Conservation (phyloP, 1,140 invertebrate genomes). For the Brachionus sp. region DNA sequence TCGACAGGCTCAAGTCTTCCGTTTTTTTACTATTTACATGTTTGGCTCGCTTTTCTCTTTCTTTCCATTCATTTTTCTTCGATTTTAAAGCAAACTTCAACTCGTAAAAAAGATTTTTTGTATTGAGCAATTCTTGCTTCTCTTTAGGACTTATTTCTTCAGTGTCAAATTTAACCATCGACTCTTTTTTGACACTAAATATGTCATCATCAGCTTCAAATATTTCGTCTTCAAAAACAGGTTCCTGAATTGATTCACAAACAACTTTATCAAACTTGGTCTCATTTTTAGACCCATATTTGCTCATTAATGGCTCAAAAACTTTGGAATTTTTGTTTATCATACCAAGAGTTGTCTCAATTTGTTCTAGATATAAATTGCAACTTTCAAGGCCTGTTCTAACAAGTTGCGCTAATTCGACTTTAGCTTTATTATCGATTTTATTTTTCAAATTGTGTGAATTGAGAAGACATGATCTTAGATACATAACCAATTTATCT, state of each 20-base stretch:
- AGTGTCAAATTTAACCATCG: neutral
- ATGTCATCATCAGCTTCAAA: neutral
- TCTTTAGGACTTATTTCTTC: neutral
- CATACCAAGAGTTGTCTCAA: neutral
- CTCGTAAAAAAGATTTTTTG: slow-evolving; percentile 39
- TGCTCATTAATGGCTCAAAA: neutral
- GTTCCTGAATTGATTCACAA: neutral
- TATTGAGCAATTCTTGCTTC: neutral
- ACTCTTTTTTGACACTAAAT: neutral
- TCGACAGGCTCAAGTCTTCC: too few relatives aligned
- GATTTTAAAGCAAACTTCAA: slow-evolving; percentile 33
- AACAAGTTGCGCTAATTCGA: neutral
- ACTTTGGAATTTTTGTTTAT: neutral
- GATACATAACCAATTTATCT: neutral
- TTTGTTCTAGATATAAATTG: neutral
- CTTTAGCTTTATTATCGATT: neutral
- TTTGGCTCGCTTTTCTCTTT: slow-evolving; percentile 1
- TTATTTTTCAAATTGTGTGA: neutral
- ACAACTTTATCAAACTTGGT: neutral
- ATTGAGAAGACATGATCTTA: neutral
- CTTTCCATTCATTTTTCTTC: slow-evolving; percentile 33
- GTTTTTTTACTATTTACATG: neutral
- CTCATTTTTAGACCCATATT: neutral
- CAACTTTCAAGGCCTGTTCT: neutral
- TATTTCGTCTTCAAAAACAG: slow-evolving; percentile 17